Percentiles rank a stretch among this genome's conserved stretches.
phyloP scores from a whole-genome alignment of 2,888 invertebrate genomes.

The Amphiduros pacificus region DNA sequence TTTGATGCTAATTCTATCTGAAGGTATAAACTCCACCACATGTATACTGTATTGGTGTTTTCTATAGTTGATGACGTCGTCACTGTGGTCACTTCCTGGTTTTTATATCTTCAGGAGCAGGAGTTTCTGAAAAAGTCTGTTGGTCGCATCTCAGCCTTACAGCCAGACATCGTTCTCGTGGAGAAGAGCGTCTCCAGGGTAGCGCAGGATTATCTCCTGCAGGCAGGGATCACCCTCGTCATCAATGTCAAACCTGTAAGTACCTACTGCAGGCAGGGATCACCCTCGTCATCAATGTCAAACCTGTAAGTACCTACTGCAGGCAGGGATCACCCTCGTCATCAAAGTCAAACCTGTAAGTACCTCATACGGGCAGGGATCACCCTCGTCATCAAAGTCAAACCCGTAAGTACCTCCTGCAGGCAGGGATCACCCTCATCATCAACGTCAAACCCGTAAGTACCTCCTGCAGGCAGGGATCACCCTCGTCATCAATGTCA shows the following conservation, averaged over 20 bases:
- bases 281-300: conserved; percentile 86
- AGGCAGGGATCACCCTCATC: conserved; percentile 81
- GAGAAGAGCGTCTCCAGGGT: conserved; percentile 80
- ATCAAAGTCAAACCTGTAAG: conserved; percentile 75
- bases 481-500: conserved; percentile 86
- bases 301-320: conserved; percentile 69
- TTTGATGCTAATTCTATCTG: too few species aligned
- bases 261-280: conserved; percentile 74
- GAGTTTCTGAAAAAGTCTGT: conserved; percentile 67
- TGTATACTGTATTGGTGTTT: too few species aligned
- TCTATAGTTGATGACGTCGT: too few species aligned
- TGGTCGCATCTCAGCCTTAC: conserved; percentile 75
- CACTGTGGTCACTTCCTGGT: neutral
- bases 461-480: conserved; percentile 74
- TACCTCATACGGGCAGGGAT: conserved; percentile 74
- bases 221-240: conserved; percentile 81
- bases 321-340: conserved; percentile 81
- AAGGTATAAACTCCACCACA: too few species aligned
- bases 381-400: conserved; percentile 86
- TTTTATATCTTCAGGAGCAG: conserved; percentile 45
- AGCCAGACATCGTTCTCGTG: conserved; percentile 86
- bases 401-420: conserved; percentile 69
- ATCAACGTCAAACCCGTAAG: conserved; percentile 75
- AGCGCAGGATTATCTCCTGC: conserved; percentile 84
- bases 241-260: conserved; percentile 75